Conservation (phyloP, 2,113 vertebrate species). For the Butorides virescens region DNA sequence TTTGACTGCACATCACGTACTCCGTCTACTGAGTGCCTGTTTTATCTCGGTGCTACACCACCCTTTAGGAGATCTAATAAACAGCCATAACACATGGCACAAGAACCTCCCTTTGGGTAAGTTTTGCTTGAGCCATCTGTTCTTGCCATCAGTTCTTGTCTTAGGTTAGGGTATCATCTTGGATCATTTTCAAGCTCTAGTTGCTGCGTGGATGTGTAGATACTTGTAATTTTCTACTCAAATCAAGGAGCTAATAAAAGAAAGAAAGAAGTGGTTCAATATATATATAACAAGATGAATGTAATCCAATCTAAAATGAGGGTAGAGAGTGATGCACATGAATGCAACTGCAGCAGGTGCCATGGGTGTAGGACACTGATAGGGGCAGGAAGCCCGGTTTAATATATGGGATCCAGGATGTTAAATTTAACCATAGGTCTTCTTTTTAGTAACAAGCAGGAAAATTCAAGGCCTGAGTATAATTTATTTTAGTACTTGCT, state of each 20-base stretch:
- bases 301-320: background rate
- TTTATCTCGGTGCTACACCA: constrained; percentile 53
- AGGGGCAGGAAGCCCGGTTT: background rate
- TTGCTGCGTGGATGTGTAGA: background rate
- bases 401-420: background rate
- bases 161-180: constrained; percentile 26
- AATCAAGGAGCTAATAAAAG: background rate
- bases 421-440: background rate
- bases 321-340: background rate
- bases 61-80: constrained; percentile 63
- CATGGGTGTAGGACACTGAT: background rate
- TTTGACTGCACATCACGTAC: constrained; percentile 75
- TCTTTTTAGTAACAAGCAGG: background rate
- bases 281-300: background rate
- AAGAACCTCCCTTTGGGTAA: constrained; percentile 57
- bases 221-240: constrained; percentile 1
- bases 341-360: background rate
- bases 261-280: background rate
- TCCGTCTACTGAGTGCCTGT: constrained; percentile 57
- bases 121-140: constrained; percentile 71
- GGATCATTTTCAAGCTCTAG: constrained; percentile 22
- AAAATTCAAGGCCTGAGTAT: background rate
- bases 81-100: constrained; percentile 47
- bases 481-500: background rate
- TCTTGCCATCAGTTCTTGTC: constrained; percentile 53